Base-by-base conservation (phyloP, 2,113 vertebrate genomes). In the Aleadryas rufinucha region DNA sequence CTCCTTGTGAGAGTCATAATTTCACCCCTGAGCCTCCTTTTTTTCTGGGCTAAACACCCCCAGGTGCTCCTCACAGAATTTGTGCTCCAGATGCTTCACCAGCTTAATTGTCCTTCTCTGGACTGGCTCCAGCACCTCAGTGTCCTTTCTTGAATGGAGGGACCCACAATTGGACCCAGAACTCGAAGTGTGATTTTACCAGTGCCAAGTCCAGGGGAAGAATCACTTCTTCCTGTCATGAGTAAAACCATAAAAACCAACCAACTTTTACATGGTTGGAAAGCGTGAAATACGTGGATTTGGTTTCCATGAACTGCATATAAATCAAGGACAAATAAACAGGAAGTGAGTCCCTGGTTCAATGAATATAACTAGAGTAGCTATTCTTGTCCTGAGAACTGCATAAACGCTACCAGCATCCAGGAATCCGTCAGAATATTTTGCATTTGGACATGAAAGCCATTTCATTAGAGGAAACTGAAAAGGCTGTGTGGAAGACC, bases 401-500 rank as follows among this genome's bases (percentile, higher is more conserved):
- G 28, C 24, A 23, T 76, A 30, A 92, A 72, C 0, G 2, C n/a
- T 27, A 52, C 37, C 30, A 60, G n/a, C 56, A 47, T 26, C 23
- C 26, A 45, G 28, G 75, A 87, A 19, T 65, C 21, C 57, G 24
- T 57, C 41, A 84, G 64, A 84, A 42, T 69, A 42, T 53, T 92
- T 94, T 84, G 64, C 79, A 23, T 86, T 93, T 52, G 21, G 60
- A 64, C 41, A 50, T 26, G n/a, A 90, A 94, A 81, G n/a, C 37
- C 10, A 7, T 64, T 63, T 93, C 20, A 16, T 71, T 61, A 79
- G n/a, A 66, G 44, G 71, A 88, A 75, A 71, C 28, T 22, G 52
- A 61, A 65, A 79, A 81, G 42, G 16, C 65, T 66, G 3, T 22
- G 17, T 85, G 26, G 52, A 81, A 41, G 31, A 22, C 22, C 30